phyloP scores from a whole-genome alignment of 2,113 vertebrate species.

The Dromiciops gliroides region DNA sequence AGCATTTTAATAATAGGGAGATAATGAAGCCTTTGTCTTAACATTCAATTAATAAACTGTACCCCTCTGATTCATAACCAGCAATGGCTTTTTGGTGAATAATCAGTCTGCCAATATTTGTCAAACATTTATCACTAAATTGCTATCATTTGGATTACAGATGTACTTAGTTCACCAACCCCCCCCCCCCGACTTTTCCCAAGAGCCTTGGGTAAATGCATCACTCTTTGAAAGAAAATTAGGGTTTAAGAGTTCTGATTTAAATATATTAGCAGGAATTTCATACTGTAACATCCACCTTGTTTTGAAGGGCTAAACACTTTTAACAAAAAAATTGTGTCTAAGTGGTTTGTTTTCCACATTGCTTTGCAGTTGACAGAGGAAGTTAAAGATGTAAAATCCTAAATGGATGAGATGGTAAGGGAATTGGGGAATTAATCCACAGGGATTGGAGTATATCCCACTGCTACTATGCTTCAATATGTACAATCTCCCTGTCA shows the following conservation, averaged over 20 bases:
- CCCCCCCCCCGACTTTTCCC: conserved; percentile 10
- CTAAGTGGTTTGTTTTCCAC: conserved; percentile 3
- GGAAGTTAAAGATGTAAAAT: conserved; percentile 35
- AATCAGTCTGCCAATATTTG: conserved; percentile 35
- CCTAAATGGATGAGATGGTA: neutral
- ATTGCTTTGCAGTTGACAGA: conserved; percentile 28
- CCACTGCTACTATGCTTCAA: neutral
- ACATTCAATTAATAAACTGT: conserved; percentile 57
- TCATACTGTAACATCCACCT: conserved; percentile 42
- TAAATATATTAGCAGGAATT: conserved; percentile 50
- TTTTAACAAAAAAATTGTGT: conserved; percentile 20
- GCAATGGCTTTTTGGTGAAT: conserved; percentile 50
- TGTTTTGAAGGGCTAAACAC: conserved; percentile 16
- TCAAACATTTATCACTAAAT: conserved; percentile 48
- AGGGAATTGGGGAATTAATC: conserved; percentile 17
- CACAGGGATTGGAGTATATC: neutral
- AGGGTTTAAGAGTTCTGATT: conserved; percentile 50
- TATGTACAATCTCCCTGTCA: neutral
- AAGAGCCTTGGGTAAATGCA: neutral
- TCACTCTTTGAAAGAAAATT: conserved; percentile 41
- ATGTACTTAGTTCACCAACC: neutral
- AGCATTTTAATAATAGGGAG: conserved; percentile 37
- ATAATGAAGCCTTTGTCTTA: conserved; percentile 49
- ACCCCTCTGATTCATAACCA: conserved; percentile 49
- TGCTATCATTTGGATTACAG: conserved; percentile 45